Evolutionary conservation across 2,888 invertebrate species (phyloP), one percentile per base, ranked within the genome.

Genomic region (Diachrysia chrysitis): DNA sequence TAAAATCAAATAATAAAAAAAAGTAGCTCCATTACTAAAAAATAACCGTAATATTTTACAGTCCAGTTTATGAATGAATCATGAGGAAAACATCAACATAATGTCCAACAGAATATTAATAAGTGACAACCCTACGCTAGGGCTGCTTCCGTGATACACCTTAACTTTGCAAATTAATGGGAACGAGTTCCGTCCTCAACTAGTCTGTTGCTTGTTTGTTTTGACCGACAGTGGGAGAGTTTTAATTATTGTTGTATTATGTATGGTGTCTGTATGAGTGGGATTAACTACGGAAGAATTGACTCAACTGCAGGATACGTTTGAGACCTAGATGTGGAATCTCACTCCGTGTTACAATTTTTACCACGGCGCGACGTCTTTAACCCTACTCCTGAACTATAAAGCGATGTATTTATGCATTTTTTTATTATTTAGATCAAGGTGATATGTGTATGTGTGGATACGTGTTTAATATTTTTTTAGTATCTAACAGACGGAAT

Each of bases 101-200:
- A 42, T n/a, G n/a, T 42, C 42, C 7, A n/a, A 42, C n/a, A n/a
- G n/a, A 42, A 42, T 42, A 42, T 42, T 42, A 42, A 42, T 42
- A 42, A 0, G 4, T 48, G 55, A 25, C 68, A 71, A 48, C 76
- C 68, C 72, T 68, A 57, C 1, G 4, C 23, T 37, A 37, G 29
- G 61, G 17, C 17, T 42, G 58, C 56, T 68, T 57, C 56, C 62
- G 58, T 68, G 56, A 51, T 68, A 68, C 72, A 68, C 56, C 58
- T 57, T 76, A 76, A 75, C 64, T 76, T 75, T 57, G 68, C 19
- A 72, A 75, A 74, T 74, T 62, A 76, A 68, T 64, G 62, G 58
- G 74, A 57, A 68, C 59, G 72, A 72, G 61, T 68, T 68, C 54
- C 53, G 58, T 68, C 55, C 55, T 58, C 21, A 67, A 58, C 76